These are phyloP conservation scores for Drosophila kepulauana DNA, from an alignment of 1,140 invertebrate genomes.

Conservation along the genomic window DNA sequence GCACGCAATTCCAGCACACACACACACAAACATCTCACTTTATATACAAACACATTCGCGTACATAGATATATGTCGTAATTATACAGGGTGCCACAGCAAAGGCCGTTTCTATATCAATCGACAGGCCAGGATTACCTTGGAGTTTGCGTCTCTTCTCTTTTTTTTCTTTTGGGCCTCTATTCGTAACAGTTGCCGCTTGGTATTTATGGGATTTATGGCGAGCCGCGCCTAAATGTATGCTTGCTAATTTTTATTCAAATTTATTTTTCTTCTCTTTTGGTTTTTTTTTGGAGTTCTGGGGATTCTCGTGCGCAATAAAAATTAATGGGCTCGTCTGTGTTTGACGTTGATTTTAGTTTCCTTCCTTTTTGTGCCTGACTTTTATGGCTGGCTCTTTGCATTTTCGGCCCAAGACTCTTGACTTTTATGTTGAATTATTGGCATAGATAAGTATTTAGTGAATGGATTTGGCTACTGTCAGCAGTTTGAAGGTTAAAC, in stretches of 20 bases:
- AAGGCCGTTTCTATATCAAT: slow-evolving; percentile 23
- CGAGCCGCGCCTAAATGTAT: slow-evolving; percentile 68
- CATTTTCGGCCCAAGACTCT: slow-evolving; percentile 13
- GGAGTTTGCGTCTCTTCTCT: slow-evolving; percentile 29
- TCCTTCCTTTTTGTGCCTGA: slow-evolving; percentile 53
- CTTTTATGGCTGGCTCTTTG: slow-evolving; percentile 58
- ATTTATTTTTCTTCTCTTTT: slow-evolving; percentile 45
- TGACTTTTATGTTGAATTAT: slow-evolving; percentile 56
- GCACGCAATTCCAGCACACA: slow-evolving; percentile 49
- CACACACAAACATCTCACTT: not conserved
- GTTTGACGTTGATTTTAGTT: slow-evolving; percentile 78
- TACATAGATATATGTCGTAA: slow-evolving; percentile 4
- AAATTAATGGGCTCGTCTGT: slow-evolving; percentile 75
- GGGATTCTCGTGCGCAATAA: slow-evolving; percentile 67
- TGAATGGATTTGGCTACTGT: slow-evolving; percentile 40
- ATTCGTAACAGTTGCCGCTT: slow-evolving; percentile 74
- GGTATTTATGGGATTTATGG: slow-evolving; percentile 70
- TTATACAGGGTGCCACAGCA: slow-evolving; percentile 39
- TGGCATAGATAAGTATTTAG: slow-evolving; percentile 48
- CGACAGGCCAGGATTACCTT: slow-evolving; percentile 58
- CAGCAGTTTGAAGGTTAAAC: slow-evolving; percentile 53
- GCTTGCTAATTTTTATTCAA: slow-evolving; percentile 79
- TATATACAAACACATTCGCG: not conserved
- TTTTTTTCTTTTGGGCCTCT: slow-evolving; percentile 33
- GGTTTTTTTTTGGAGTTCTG: slow-evolving; percentile 20